phyloP scores from a whole-genome alignment of 1,140 invertebrate genomes.

The Drosophila willistoni region DNA sequence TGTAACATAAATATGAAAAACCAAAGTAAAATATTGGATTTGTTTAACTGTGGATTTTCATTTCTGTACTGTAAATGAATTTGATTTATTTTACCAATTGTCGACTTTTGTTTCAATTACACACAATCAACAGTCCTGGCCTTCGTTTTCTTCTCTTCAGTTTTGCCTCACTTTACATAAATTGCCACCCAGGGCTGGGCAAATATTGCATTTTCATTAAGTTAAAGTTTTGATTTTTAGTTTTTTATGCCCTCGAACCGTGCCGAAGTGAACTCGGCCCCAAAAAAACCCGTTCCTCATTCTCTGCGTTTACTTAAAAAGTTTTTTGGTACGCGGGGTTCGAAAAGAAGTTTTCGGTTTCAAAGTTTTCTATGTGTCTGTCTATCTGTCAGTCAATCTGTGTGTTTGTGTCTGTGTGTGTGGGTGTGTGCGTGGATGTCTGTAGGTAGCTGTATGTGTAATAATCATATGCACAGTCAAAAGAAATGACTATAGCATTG shows the following conservation, averaged over 20 bases:
- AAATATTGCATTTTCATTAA: slow-evolving; percentile 31
- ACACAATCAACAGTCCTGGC: slow-evolving; percentile 14
- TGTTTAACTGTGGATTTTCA: background rate
- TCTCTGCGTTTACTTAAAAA: slow-evolving; percentile 17
- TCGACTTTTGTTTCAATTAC: slow-evolving; percentile 19
- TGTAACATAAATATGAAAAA: background rate
- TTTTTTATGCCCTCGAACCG: slow-evolving; percentile 2
- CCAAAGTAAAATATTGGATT: background rate
- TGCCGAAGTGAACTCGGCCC: background rate
- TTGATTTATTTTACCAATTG: background rate
- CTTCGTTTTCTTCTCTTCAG: background rate
- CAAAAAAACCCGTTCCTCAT: background rate
- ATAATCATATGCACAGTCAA: slow-evolving; percentile 24
- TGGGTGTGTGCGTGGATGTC: background rate
- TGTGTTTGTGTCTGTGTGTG: background rate
- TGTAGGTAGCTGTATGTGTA: background rate
- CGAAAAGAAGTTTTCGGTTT: slow-evolving; percentile 6
- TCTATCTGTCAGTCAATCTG: slow-evolving; percentile 18
- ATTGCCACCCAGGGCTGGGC: slow-evolving; percentile 1
- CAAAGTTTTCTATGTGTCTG: slow-evolving; percentile 17
- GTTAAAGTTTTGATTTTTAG: slow-evolving; percentile 25
- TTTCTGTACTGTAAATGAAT: background rate
- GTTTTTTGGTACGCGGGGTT: slow-evolving; percentile 13
- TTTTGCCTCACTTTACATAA: slow-evolving; percentile 11
- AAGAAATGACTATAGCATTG: slow-evolving; percentile 23